These are phyloP conservation scores for Altica lythri DNA, from an alignment of 2,888 invertebrate genomes.

Conservation along the genomic window DNA sequence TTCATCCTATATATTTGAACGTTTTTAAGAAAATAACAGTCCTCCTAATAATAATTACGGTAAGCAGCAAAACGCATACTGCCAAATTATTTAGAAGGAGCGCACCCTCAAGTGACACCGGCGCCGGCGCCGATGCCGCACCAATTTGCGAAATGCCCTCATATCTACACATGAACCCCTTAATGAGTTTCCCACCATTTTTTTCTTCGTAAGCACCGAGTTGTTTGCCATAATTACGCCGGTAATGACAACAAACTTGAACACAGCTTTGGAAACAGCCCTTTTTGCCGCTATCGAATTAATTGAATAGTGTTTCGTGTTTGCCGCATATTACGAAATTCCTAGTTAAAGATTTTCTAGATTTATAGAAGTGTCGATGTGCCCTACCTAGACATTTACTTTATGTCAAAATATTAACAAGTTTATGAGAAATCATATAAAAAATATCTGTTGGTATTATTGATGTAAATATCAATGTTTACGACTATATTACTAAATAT, in stretches of 20 bases:
- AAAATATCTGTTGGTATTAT: too few species aligned
- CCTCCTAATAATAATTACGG: too few species aligned
- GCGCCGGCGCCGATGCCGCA: too few species aligned
- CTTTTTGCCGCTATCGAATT: constrained; percentile 33
- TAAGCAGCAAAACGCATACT: too few species aligned
- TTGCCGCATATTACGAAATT: constrained; percentile 21
- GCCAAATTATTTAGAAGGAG: too few species aligned
- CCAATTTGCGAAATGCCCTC: constrained; percentile 17
- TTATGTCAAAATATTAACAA: constrained; percentile 14
- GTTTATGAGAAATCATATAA: constrained; percentile 14
- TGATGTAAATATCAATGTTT: too few species aligned
- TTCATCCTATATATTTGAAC: too few species aligned
- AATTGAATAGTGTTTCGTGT: constrained; percentile 29
- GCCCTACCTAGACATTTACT: constrained; percentile 13
- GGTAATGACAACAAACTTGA: constrained; percentile 34
- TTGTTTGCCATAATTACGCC: constrained; percentile 35
- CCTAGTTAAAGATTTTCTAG: constrained; percentile 5
- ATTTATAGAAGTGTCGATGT: constrained; percentile 20
- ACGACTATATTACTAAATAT: too few species aligned
- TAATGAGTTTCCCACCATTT: constrained; percentile 31
- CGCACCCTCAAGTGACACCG: constrained; percentile 20
- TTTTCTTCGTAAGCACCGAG: constrained; percentile 20
- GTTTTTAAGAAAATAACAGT: too few species aligned
- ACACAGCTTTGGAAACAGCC: constrained; percentile 24
- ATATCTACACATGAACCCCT: constrained; percentile 23